Conservation (phyloP, 2,888 invertebrate species). For the Cerceris rybyensis region DNA sequence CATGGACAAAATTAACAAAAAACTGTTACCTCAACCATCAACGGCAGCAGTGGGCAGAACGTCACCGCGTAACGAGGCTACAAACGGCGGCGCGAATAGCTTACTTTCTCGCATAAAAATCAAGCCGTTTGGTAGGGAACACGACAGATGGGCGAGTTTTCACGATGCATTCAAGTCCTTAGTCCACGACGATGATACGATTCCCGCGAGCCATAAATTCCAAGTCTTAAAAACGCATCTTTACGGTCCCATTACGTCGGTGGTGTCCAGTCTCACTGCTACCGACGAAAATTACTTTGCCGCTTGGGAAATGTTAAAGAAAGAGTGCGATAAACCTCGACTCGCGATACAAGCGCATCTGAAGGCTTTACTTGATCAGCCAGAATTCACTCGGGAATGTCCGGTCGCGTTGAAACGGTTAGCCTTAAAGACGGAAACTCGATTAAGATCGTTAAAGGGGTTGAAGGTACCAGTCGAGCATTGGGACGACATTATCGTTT, state of each 20-base stretch:
- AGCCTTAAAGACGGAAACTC: not conserved
- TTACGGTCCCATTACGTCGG: not conserved
- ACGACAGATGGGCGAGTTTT: not conserved
- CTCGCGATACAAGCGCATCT: too few relatives aligned
- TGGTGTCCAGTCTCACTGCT: not conserved
- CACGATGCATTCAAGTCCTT: not conserved
- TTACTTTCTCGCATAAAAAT: not conserved
- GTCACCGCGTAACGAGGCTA: too few relatives aligned
- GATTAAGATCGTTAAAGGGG: not conserved
- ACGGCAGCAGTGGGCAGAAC: too few relatives aligned
- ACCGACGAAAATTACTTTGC: not conserved
- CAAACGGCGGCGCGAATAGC: too few relatives aligned
- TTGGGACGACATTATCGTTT: slow-evolving; percentile 2
- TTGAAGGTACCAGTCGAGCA: not conserved
- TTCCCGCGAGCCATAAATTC: not conserved
- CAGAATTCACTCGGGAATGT: not conserved
- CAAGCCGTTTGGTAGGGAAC: not conserved
- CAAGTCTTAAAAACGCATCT: not conserved
- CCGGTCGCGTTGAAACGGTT: not conserved
- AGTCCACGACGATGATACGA: not conserved
- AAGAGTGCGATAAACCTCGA: too few relatives aligned
- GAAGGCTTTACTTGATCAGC: not conserved
- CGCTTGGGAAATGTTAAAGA: too few relatives aligned
- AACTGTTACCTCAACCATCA: too few relatives aligned
- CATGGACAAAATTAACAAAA: too few relatives aligned